A percentile compares a stretch with the other conserved stretches of the same genome.
These are phyloP conservation scores for Ibidorhyncha struthersii DNA, from an alignment of 2,113 vertebrate genomes.

Conservation along the genomic window DNA sequence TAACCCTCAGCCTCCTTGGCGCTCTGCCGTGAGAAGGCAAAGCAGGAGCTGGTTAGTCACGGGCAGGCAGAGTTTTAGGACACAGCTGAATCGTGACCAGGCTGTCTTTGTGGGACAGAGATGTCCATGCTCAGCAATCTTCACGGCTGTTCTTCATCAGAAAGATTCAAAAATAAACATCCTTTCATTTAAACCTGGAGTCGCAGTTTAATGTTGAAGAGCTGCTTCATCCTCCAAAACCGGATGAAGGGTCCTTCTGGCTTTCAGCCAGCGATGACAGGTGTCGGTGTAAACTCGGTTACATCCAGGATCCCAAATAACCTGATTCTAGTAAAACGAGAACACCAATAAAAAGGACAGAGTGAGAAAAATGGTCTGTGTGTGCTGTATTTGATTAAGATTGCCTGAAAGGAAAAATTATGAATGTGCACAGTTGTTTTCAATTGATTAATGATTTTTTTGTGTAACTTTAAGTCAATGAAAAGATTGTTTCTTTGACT, in stretches of 20 bases:
- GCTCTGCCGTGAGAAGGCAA: neutral
- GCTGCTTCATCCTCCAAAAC: neutral
- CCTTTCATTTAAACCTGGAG: neutral
- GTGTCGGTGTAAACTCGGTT: rapidly evolving
- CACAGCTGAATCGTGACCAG: neutral
- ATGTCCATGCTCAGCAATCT: neutral
- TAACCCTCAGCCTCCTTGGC: rapidly evolving
- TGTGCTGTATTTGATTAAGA: neutral
- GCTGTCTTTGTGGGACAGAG: neutral
- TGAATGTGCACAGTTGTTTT: neutral
- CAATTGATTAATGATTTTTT: neutral
- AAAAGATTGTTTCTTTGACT: neutral
- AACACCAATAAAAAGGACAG: neutral
- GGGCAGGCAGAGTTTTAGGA: neutral
- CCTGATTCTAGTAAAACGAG: neutral
- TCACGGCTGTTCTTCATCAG: neutral
- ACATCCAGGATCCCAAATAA: neutral
- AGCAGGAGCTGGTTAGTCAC: neutral
- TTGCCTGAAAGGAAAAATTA: neutral
- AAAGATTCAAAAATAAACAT: neutral
- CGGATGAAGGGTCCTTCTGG: neutral
- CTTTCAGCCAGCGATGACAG: rapidly evolving
- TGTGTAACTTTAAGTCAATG: neutral
- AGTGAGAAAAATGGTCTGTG: neutral
- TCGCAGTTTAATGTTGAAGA: neutral